A percentile compares a stretch with the other conserved stretches of the same genome.
Conservation (phyloP, 2,797 vertebrate species). For the Sorex maritimensis region DNA sequence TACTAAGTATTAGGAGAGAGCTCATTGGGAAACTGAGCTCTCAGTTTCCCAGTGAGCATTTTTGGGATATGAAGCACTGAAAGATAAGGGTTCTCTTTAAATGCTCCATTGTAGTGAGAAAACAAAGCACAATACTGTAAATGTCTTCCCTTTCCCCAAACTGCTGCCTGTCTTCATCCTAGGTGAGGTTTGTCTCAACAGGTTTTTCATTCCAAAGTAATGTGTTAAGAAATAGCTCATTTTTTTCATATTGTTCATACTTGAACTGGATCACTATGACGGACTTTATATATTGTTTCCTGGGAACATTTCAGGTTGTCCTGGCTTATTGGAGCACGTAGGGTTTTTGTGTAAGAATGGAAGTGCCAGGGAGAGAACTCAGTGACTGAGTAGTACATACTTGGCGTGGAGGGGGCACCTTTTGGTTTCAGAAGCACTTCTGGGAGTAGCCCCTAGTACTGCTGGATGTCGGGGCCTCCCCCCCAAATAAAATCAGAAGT, state of each 20-base stretch:
- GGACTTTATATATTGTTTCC: constrained; percentile 48
- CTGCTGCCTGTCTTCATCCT: constrained; percentile 30
- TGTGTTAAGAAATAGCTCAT: constrained; percentile 62
- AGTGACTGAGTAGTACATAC: too few relatives aligned
- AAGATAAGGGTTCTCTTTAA: constrained; percentile 51
- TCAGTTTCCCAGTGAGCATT: too few relatives aligned
- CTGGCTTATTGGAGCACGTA: constrained; percentile 20
- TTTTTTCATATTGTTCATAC: constrained; percentile 43
- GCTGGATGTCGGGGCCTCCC: too few relatives aligned
- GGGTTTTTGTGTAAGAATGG: constrained; percentile 27
- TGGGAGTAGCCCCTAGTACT: too few relatives aligned
- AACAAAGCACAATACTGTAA: constrained; percentile 73
- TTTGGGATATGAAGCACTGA: not conserved
- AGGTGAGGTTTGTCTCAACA: constrained; percentile 75
- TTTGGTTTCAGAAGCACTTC: too few relatives aligned
- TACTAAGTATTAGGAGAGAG: constrained; percentile 23
- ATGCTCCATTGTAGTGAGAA: constrained; percentile 64
- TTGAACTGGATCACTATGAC: not conserved
- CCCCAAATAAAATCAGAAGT: too few relatives aligned
- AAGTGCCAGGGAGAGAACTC: not conserved
- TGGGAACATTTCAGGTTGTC: constrained; percentile 51
- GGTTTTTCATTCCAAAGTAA: constrained; percentile 78
- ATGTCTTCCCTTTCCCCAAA: not conserved
- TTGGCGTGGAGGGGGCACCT: too few relatives aligned
- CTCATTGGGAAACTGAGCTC: constrained; percentile 58